Conservation (phyloP, 2,113 vertebrate species). For the Amphiprion percula region DNA sequence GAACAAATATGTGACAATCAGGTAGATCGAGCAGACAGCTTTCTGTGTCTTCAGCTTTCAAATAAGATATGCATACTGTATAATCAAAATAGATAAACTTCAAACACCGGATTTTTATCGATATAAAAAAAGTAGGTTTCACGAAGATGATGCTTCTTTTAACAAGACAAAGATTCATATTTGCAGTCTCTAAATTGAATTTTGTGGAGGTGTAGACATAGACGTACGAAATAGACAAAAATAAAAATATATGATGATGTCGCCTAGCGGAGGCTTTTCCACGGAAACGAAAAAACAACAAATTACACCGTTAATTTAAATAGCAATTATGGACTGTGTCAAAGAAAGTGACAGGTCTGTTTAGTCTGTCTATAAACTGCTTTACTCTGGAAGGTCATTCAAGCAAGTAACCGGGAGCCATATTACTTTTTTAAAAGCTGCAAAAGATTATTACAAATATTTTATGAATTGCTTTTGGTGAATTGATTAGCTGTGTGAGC, state of each 20-base stretch:
- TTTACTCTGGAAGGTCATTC: neutral
- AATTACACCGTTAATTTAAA: neutral
- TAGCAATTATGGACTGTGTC: neutral
- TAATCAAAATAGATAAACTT: neutral
- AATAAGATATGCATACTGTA: neutral
- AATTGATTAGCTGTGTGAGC: neutral
- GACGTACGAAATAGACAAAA: too few relatives aligned
- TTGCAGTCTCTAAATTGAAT: too few relatives aligned
- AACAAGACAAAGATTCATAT: too few relatives aligned
- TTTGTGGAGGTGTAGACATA: too few relatives aligned
- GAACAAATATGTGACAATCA: constrained; percentile 16
- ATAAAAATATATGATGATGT: too few relatives aligned
- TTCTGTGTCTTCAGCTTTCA: neutral
- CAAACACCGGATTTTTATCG: neutral
- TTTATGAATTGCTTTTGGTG: constrained; percentile 4
- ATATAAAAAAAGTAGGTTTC: neutral
- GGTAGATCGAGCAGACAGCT: neutral
- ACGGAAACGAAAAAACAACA: too few relatives aligned
- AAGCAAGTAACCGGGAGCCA: neutral
- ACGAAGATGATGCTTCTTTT: too few relatives aligned
- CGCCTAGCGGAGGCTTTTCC: too few relatives aligned
- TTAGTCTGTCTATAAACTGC: neutral
- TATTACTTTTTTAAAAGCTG: neutral
- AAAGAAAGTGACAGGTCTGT: neutral
- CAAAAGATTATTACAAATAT: neutral